Evolutionary conservation across 2,797 vertebrate genomes (phyloP).

Genomic region (Hyperoplus lanceolatus): DNA sequence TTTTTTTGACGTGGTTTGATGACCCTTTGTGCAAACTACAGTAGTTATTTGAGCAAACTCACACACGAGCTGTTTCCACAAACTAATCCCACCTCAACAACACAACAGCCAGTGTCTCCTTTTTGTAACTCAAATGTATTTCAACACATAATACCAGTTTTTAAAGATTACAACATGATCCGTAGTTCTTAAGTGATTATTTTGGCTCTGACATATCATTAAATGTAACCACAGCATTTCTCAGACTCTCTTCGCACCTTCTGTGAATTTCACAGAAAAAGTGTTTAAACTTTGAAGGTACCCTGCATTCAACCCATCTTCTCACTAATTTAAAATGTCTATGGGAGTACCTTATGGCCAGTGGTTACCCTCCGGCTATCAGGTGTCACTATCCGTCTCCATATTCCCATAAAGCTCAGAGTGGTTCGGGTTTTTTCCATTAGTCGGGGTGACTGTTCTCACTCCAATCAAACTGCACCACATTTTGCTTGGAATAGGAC

Average conservation of each 20-base stretch:
- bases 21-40: fast-evolving
- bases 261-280: conserved; percentile 10
- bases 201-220: background rate
- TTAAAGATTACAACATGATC: background rate
- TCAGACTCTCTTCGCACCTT: conserved; percentile 5
- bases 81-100: background rate
- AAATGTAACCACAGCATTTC: background rate
- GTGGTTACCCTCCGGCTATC: conserved; percentile 34
- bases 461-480: conserved; percentile 42
- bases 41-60: background rate
- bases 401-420: conserved; percentile 48
- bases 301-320: conserved; percentile 16
- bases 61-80: background rate
- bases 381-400: conserved; percentile 55
- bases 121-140: background rate
- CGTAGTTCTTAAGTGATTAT: background rate
- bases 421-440: conserved; percentile 54
- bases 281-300: conserved; percentile 34
- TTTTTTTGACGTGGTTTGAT: background rate
- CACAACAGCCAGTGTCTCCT: background rate
- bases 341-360: conserved; percentile 31
- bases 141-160: background rate
- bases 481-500: conserved; percentile 36
- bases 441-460: conserved; percentile 43
- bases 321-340: conserved; percentile 43